Conservation (phyloP, 2,113 vertebrate species). For the Egretta garzetta region DNA sequence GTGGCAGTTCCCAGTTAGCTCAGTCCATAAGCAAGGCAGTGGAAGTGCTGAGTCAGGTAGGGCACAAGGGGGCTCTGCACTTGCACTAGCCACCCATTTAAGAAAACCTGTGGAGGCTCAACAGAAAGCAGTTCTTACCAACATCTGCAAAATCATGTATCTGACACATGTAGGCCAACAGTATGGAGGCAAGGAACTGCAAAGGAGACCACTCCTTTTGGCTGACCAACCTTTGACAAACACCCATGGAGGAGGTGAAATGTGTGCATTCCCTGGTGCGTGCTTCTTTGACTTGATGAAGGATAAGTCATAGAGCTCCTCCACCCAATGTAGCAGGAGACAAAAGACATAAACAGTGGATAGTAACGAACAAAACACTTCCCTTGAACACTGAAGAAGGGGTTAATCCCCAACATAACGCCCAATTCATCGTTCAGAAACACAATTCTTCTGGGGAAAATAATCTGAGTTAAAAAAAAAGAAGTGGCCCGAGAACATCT, state of each 20-base stretch:
- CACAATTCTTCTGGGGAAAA: not conserved
- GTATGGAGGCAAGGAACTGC: not conserved
- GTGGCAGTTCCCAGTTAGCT: not conserved
- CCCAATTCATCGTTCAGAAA: not conserved
- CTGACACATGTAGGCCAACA: not conserved
- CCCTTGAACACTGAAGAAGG: not conserved
- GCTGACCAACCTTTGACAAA: not conserved
- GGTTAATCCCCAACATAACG: not conserved
- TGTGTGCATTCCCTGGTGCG: too few relatives aligned
- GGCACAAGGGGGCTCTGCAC: not conserved
- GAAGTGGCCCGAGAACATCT: rapidly evolving
- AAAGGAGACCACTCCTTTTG: not conserved
- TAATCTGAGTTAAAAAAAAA: not conserved
- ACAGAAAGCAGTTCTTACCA: not conserved
- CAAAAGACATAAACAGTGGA: not conserved
- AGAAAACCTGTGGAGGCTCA: not conserved
- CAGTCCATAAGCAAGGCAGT: not conserved
- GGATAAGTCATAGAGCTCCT: not conserved
- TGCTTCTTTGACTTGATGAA: not conserved
- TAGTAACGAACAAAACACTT: not conserved
- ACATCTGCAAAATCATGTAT: not conserved
- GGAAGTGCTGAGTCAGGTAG: not conserved
- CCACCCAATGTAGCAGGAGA: not conserved
- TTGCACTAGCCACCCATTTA: not conserved
- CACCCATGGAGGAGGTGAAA: not conserved